Base-by-base conservation (phyloP, 2,888 invertebrate species). In the Cancer borealis region DNA sequence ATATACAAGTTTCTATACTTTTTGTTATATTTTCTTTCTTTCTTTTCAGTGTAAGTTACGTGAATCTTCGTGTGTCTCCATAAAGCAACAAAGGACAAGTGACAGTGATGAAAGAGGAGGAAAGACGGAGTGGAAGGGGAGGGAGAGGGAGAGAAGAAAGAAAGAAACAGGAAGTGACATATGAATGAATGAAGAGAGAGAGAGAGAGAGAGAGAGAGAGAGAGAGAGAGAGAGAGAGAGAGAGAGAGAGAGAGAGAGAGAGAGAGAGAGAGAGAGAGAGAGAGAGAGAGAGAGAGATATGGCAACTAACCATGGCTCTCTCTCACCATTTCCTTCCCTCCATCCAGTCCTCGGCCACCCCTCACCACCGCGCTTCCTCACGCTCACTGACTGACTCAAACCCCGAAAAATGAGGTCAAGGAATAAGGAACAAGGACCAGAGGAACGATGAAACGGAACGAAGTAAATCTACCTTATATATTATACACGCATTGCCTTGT, bases 101-200 rank as follows among this genome's bases (percentile, higher is more conserved):
- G 49, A 21, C 26, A 21, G 21, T 66, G 91, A 39, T 46, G 49
- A 54, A 30, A 79, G 49, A 49, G 87, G 21, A 45, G n/a, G 92
- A 92, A 49, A 87, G 92, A 87, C 30, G 47, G 39, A 87, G 47
- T 12, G 73, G 47, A 47, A 30, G 84, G 54, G 30, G 30, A 26
- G 92, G 26, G 54, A 92, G 73, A 66, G 66, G n/a, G 66, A 91
- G 66, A 66, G 66, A 66, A 39, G 17, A 17, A 91, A 39, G 66
- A 91, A 47, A 30, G 60, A 60, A 49, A 49, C 1, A 91, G 91
- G 12, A 60, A 26, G 30, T 26, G 30, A 60, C n/a, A 30, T 66
- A 60, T 26, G 60, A 30, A 60, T 10, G 12, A 26, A 60, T 26
- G 60, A 39, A 92, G 66, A 26, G 60, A 26, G n/a, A 66, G 30